A percentile compares a stretch with the other conserved stretches of the same genome.
These are phyloP conservation scores for Sitodiplosis mosellana DNA, from an alignment of 1,140 invertebrate genomes.

Conservation along the genomic window DNA sequence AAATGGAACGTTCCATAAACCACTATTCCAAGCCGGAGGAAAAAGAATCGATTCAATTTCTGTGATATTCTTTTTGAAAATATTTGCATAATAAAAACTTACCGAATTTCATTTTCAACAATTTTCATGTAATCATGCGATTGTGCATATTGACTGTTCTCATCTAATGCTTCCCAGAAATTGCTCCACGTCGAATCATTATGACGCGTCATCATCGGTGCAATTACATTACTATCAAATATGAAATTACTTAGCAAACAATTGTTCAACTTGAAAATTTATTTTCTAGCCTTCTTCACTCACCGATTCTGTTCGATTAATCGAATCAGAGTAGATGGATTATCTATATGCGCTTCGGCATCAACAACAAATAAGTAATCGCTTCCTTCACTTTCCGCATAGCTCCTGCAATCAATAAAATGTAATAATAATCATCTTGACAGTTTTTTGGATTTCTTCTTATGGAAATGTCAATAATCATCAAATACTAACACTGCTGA, in stretches of 20 bases:
- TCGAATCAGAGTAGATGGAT: constrained; percentile 49
- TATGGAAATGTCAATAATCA: too few relatives aligned
- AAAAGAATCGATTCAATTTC: neutral
- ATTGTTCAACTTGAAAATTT: too few relatives aligned
- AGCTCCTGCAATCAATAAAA: constrained; percentile 15
- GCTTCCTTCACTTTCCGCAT: constrained; percentile 50
- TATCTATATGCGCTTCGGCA: constrained; percentile 67
- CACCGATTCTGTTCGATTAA: constrained; percentile 59
- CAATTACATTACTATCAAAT: constrained; percentile 47
- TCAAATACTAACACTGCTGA: constrained; percentile 57
- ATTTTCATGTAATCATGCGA: constrained; percentile 96
- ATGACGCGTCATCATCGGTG: constrained; percentile 68
- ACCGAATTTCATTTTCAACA: constrained; percentile 64
- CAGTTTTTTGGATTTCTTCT: too few relatives aligned
- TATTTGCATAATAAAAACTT: constrained; percentile 17
- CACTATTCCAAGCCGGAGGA: constrained; percentile 41
- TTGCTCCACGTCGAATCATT: constrained; percentile 88
- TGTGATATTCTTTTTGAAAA: neutral
- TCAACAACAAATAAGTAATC: constrained; percentile 78
- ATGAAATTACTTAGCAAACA: neutral
- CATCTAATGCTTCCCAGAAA: constrained; percentile 90
- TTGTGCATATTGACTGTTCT: constrained; percentile 80
- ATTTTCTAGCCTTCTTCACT: too few relatives aligned
- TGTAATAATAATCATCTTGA: too few relatives aligned
- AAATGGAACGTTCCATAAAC: constrained; percentile 95